Percentiles rank a stretch among this genome's conserved stretches.
Conservation (phyloP, 2,113 vertebrate species). For the Ivindomyrus marchei region DNA sequence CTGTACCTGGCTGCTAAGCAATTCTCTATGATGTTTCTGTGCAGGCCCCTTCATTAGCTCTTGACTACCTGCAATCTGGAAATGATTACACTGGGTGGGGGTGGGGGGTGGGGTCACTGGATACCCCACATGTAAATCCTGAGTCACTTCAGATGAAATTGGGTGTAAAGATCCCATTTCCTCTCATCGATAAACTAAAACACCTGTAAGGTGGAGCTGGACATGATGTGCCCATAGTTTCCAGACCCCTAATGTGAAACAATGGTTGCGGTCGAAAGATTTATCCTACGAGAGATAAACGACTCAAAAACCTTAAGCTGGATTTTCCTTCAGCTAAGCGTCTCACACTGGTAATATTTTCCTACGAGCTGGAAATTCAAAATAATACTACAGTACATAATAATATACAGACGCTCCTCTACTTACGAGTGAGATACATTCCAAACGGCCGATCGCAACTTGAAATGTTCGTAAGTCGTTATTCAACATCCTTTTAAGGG, state of each 20-base stretch:
- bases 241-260: slow-evolving; percentile 22
- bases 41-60: slow-evolving; percentile 66
- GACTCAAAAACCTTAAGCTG: not conserved
- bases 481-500: too few relatives aligned
- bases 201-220: slow-evolving; percentile 57
- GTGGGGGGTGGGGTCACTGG: slow-evolving; percentile 70
- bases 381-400: not conserved
- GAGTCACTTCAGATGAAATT: slow-evolving; percentile 99
- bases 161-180: slow-evolving; percentile 99
- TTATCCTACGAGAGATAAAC: not conserved
- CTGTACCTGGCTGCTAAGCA: not conserved
- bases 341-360: not conserved
- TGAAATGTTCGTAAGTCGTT: too few relatives aligned
- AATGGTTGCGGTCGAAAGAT: not conserved
- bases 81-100: slow-evolving; percentile 68
- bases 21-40: slow-evolving; percentile 60
- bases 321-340: not conserved
- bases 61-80: slow-evolving; percentile 93
- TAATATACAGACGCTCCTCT: not conserved
- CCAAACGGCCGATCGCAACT: too few relatives aligned
- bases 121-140: slow-evolving; percentile 87
- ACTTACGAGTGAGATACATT: too few relatives aligned
- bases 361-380: not conserved
- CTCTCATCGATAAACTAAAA: slow-evolving; percentile 85
- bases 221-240: slow-evolving; percentile 41